Percentiles rank a stretch among this genome's conserved stretches.
These are phyloP conservation scores for Caenorhabditis sp. DNA, from an alignment of 2,888 invertebrate genomes.

Conservation along the genomic window DNA sequence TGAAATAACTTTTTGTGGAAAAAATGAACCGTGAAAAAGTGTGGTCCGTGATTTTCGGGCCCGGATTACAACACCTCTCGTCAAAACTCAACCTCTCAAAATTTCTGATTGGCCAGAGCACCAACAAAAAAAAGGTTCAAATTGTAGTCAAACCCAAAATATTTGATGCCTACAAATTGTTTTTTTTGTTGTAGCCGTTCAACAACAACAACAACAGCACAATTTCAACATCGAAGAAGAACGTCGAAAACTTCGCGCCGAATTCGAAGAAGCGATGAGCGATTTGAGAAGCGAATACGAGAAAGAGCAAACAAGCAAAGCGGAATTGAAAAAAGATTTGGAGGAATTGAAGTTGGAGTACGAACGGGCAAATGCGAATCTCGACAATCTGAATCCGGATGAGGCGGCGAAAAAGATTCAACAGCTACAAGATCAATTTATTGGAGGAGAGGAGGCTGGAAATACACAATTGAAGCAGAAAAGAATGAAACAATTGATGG, in stretches of 20 bases:
- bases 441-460: slow-evolving; percentile 81
- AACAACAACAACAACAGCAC: not conserved
- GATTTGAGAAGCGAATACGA: slow-evolving; percentile 74
- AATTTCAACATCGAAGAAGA: slow-evolving; percentile 69
- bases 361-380: slow-evolving; percentile 71
- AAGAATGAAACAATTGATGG: slow-evolving; percentile 78
- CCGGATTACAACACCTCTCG: too few relatives aligned
- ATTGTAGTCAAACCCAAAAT: too few relatives aligned
- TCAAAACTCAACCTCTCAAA: too few relatives aligned
- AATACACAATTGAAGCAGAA: slow-evolving; percentile 80
- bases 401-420: slow-evolving; percentile 73
- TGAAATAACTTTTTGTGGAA: too few relatives aligned
- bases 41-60: too few relatives aligned
- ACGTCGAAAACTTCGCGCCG: slow-evolving; percentile 73
- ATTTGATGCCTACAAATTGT: too few relatives aligned
- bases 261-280: slow-evolving; percentile 76
- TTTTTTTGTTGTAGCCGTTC: not conserved
- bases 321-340: slow-evolving; percentile 77
- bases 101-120: too few relatives aligned
- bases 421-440: slow-evolving; percentile 80
- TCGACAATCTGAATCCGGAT: slow-evolving; percentile 55
- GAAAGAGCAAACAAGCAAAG: slow-evolving; percentile 73
- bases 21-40: too few relatives aligned
- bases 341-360: slow-evolving; percentile 75
- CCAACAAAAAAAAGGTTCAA: too few relatives aligned